Evolutionary conservation across 2,113 vertebrate species (phyloP), one percentile per base, ranked within the genome.

Genomic region (Semicossyphus pulcher): DNA sequence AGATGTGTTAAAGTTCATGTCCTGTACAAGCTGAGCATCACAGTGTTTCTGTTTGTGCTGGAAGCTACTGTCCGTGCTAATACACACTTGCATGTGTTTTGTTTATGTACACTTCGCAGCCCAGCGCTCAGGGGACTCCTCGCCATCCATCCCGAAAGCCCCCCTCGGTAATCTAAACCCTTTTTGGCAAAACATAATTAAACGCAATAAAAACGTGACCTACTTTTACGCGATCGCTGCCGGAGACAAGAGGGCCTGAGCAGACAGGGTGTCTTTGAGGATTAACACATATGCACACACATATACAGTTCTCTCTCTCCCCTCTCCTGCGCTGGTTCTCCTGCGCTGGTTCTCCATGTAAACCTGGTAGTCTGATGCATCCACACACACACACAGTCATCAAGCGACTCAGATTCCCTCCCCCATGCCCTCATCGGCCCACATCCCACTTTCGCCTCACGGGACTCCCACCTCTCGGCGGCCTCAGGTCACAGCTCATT

Each of bases 151-250:
- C 71, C 64, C 54, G 14, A 25, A 48, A 60, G 56, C 84, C 73
- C 64, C 49, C 57, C 47, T 14, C 47, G 7, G 77, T 72, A 84
- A 88, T 51, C 49, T 36, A 63, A 85, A 47, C 71, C 71, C 65
- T 76, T 60, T 71, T 54, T 68, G 70, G 76, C 72, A 65, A 86
- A 91, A 88, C 80, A 79, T 61, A 73, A 85, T 80, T 80, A 84
- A 88, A 81, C 31, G 51, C 66, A 65, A 77, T 60, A 80, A 85
- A 88, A 92, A 73, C 52, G 56, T 87, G 88, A 92, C 88, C 88
- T 90, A 85, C 64, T 87, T 92, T 77, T 45, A 65, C 3, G 0
- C n/a, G 5, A 63, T 51, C 10, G 5, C 26, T 51, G 64, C 5
- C 41, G 4, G 26, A 70, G 51, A 73, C 47, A 25, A 67, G 59